Base-by-base conservation (phyloP, 2,797 vertebrate species). In the Limosa lapponica region DNA sequence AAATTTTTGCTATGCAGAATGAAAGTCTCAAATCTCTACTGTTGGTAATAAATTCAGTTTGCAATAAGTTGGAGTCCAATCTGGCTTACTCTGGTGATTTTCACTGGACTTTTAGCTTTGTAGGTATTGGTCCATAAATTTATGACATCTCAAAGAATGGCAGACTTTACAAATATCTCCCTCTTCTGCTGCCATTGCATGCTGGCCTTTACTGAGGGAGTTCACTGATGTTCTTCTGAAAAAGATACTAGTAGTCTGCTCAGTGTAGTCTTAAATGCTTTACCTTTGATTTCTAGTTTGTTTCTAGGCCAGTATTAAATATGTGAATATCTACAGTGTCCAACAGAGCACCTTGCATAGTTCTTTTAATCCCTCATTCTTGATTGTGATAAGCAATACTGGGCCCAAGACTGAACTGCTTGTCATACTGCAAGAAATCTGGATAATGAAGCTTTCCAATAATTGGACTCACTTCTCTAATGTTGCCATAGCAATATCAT, bases 401-500 rank as follows among this genome's bases (percentile, higher is more conserved):
- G 23, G 7, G 54, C 37, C 54, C 72, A 87, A 30, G 91, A n/a
- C 28, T 23, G 75, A 86, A 36, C 43, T 44, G 30, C 20, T 88
- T 88, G 74, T 83, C 65, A 36, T 51, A 34, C 37, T 92, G 81
- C 67, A 81, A 80, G 24, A 78, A 71, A 41, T 64, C 87, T 92
- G 67, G 48, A 65, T 44, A 74, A 78, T 4, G 19, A 83, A 80
- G 54, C 87, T 85, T 83, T 74, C 75, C 22, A 78, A 74, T 89
- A 92, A 41, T 32, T 85, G 39, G 49, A 25, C 61, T 86, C 43
- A 28, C 11, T 93, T 70, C 82, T 87, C 32, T 75, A 39, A 39
- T 0, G 32, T 95, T 97, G 54, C 91, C 79, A 90, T 96, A 81
- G 94, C 41, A 86, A 92, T 75, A 74, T 65, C 27, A 71, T 78